These are phyloP conservation scores for Ceramica pisi DNA, from an alignment of 2,888 invertebrate species.

Conservation along the genomic window DNA sequence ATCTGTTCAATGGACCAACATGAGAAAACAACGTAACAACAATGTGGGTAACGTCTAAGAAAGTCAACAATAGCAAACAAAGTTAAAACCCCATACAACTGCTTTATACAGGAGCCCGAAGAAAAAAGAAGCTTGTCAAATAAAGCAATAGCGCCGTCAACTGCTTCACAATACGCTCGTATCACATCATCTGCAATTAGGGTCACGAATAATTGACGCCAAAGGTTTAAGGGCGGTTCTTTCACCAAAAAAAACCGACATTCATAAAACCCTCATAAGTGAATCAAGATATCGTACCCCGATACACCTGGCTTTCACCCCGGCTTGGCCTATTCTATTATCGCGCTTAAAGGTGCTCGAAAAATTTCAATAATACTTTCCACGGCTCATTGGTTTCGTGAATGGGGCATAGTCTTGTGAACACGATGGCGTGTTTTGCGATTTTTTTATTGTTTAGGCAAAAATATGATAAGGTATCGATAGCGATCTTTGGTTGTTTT, in stretches of 20 bases:
- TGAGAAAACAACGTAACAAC: constrained; percentile 58
- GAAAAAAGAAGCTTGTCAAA: constrained; percentile 79
- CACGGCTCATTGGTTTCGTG: constrained; percentile 82
- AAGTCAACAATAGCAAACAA: constrained; percentile 79
- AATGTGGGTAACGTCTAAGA: constrained; percentile 69
- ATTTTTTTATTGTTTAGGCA: constrained; percentile 73
- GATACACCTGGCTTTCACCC: constrained; percentile 89
- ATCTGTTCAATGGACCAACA: constrained; percentile 68
- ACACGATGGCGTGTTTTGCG: constrained; percentile 73
- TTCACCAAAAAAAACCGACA: constrained; percentile 82
- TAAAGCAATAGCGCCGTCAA: constrained; percentile 86
- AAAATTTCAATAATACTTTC: constrained; percentile 83
- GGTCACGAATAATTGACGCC: constrained; percentile 89
- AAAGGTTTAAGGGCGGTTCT: constrained; percentile 86
- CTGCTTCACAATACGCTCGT: constrained; percentile 81
- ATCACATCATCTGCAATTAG: constrained; percentile 90
- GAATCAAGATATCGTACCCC: constrained; percentile 89
- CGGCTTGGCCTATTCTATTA: constrained; percentile 73
- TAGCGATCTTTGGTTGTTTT: constrained; percentile 68
- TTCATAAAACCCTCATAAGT: constrained; percentile 87
- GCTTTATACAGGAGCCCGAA: constrained; percentile 68
- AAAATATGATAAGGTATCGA: constrained; percentile 68
- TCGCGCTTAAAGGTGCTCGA: constrained; percentile 75
- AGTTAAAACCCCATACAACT: constrained; percentile 79
- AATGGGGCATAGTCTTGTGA: constrained; percentile 73